Conservation (phyloP, 2,888 invertebrate genomes). For the Aromia moschata region DNA sequence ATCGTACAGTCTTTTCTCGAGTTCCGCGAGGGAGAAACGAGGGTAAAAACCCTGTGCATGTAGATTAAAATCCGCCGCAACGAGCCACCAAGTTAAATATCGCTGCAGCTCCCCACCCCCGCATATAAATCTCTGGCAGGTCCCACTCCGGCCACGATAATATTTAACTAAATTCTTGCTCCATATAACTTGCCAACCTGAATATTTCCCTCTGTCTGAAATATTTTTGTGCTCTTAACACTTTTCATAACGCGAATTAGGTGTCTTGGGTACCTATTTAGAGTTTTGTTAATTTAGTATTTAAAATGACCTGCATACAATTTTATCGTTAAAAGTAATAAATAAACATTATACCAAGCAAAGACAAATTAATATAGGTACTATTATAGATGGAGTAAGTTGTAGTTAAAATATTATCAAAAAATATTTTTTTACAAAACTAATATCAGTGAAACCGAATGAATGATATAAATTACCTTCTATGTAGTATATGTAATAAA, state of each 20-base stretch:
- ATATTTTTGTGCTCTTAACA: too few relatives aligned
- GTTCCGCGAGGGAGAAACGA: slow-evolving; percentile 56
- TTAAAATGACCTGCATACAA: too few relatives aligned
- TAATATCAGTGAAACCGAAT: too few relatives aligned
- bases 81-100: slow-evolving; percentile 61
- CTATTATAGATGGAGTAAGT: too few relatives aligned
- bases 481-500: too few relatives aligned
- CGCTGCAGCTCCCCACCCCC: slow-evolving; percentile 54
- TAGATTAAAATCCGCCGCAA: slow-evolving; percentile 64
- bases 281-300: background rate
- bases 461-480: too few relatives aligned
- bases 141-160: slow-evolving; percentile 61
- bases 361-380: too few relatives aligned
- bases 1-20: slow-evolving; percentile 61
- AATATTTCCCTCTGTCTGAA: slow-evolving; percentile 45
- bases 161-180: slow-evolving; percentile 64
- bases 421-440: too few relatives aligned
- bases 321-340: too few relatives aligned
- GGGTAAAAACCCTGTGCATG: slow-evolving; percentile 64
- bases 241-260: slow-evolving; percentile 33
- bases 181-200: slow-evolving; percentile 59
- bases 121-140: slow-evolving; percentile 62
- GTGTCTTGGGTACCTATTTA: background rate
- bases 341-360: too few relatives aligned
- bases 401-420: too few relatives aligned